A percentile compares a stretch with the other conserved stretches of the same genome.
Evolutionary conservation across 2,888 invertebrate species (phyloP).

Genomic region (Deilephila elpenor): DNA sequence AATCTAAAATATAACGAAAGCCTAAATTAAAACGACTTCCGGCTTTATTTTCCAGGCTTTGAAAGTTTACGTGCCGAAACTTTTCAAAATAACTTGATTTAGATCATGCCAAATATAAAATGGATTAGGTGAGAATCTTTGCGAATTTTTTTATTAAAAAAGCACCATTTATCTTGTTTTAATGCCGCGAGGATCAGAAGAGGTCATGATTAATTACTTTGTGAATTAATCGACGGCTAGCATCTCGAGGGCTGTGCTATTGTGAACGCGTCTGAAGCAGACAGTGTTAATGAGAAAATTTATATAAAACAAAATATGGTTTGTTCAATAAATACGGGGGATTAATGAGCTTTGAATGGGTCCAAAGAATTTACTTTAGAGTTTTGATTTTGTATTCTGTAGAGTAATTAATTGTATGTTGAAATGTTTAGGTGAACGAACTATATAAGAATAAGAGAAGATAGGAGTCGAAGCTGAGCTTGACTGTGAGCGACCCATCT

Average conservation of each 20-base stretch:
- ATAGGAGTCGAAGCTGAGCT: too few species aligned
- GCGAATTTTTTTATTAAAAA: constrained; percentile 11
- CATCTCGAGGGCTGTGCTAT: constrained; percentile 33
- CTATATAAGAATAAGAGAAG: too few species aligned
- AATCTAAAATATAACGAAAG: too few species aligned
- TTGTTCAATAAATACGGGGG: background rate
- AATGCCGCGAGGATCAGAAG: constrained; percentile 34
- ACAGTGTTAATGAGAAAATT: constrained; percentile 26
- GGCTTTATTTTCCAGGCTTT: too few species aligned
- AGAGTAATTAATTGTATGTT: too few species aligned
- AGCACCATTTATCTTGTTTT: constrained; percentile 35
- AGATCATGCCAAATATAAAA: background rate
- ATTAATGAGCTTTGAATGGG: background rate
- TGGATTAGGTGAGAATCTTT: background rate
- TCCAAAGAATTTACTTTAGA: background rate
- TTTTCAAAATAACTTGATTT: too few species aligned
- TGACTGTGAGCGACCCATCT: too few species aligned
- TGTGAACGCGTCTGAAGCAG: constrained; percentile 45
- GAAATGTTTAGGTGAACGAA: too few species aligned
- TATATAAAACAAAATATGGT: constrained; percentile 2
- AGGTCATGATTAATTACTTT: constrained; percentile 45
- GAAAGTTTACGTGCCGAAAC: too few species aligned
- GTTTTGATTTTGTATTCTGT: background rate
- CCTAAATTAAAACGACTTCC: too few species aligned
- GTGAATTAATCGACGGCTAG: constrained; percentile 44